Conservation (phyloP, 2,888 invertebrate species). For the Pelosia muscerda region DNA sequence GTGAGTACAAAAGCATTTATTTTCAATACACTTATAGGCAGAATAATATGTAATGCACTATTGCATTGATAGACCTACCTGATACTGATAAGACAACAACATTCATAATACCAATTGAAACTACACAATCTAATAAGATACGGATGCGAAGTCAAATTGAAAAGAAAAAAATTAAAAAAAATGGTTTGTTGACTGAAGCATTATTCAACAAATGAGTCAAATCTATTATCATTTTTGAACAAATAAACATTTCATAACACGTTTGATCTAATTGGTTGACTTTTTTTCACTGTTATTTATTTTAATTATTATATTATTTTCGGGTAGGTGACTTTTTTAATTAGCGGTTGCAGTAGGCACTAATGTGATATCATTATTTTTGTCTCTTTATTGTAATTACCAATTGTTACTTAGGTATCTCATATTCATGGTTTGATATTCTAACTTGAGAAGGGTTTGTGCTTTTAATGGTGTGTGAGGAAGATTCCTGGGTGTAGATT, state of each 20-base stretch:
- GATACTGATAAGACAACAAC: conserved; percentile 49
- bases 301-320: neutral
- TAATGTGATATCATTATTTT: neutral
- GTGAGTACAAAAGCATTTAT: conserved; percentile 84
- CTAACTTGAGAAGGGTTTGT: neutral
- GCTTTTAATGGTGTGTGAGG: too few relatives aligned
- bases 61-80: conserved; percentile 35
- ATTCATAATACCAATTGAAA: conserved; percentile 12
- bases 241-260: neutral
- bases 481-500: too few relatives aligned
- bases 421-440: neutral
- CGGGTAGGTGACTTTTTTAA: neutral
- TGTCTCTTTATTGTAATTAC: neutral
- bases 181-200: neutral
- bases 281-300: neutral
- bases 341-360: neutral
- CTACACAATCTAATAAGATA: neutral
- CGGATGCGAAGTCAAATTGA: neutral
- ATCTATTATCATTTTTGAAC: neutral
- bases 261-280: neutral
- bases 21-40: conserved; percentile 6
- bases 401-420: neutral
- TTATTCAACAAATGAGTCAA: neutral
- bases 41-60: neutral
- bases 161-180: neutral